phyloP scores from a whole-genome alignment of 2,797 vertebrate species.

The Brotogeris chrysoptera region DNA sequence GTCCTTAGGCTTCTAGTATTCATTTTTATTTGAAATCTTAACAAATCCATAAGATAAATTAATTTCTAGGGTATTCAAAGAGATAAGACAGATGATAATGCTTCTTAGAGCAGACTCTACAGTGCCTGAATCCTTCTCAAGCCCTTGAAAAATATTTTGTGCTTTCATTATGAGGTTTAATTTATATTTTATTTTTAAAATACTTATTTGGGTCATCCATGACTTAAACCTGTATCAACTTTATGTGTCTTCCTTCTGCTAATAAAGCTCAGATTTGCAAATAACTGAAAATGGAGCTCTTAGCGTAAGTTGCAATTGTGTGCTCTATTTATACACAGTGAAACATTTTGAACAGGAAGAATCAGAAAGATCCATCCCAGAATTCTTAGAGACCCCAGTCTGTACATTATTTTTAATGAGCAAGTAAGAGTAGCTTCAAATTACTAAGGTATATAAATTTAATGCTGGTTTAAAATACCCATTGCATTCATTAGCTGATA shows the following conservation, averaged over 20 bases:
- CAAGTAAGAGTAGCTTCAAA: slow-evolving; percentile 6
- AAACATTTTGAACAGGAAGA: background rate
- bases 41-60: background rate
- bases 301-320: background rate
- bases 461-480: slow-evolving; percentile 16
- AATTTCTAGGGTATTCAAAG: background rate
- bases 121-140: background rate
- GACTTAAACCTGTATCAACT: background rate
- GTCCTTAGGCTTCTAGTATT: background rate
- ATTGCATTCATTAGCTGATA: slow-evolving; percentile 20
- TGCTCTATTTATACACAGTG: background rate
- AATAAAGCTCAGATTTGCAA: background rate
- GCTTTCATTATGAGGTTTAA: background rate
- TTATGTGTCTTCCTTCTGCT: background rate
- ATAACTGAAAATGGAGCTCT: background rate
- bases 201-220: background rate
- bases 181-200: background rate
- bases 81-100: background rate
- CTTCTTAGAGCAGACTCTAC: background rate
- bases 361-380: background rate
- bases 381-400: background rate
- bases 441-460: slow-evolving; percentile 29
- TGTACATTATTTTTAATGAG: slow-evolving; percentile 28
- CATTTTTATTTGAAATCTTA: background rate
- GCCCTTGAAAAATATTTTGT: background rate